A percentile compares a stretch with the other conserved stretches of the same genome.
phyloP scores from a whole-genome alignment of 2,888 invertebrate species.

The Chaetogeoica ovagalla region DNA sequence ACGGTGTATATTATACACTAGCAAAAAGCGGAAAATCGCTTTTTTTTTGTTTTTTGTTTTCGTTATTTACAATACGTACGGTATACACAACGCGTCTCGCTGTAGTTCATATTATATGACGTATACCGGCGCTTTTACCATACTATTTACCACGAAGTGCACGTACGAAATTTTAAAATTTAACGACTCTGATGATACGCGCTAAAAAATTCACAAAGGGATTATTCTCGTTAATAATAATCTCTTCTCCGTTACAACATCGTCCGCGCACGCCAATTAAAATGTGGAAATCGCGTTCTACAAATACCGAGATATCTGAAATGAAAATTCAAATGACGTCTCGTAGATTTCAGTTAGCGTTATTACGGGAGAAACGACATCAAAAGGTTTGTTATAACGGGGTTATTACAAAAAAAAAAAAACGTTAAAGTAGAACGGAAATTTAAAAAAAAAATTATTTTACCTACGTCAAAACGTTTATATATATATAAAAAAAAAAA shows the following conservation, averaged over 20 bases:
- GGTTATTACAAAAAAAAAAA: too few relatives aligned
- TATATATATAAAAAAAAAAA: too few relatives aligned
- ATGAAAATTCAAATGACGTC: too few relatives aligned
- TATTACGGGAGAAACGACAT: neutral
- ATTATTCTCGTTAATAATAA: constrained; percentile 8
- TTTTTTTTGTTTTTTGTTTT: too few relatives aligned
- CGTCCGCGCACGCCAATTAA: neutral
- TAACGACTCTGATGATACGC: neutral
- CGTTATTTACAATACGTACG: too few relatives aligned
- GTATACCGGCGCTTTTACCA: constrained; percentile 2
- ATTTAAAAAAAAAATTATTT: neutral
- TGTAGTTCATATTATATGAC: neutral
- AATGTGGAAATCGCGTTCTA: neutral
- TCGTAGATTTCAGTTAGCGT: too few relatives aligned
- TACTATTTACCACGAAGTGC: neutral
- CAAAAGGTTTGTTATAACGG: neutral
- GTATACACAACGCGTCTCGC: neutral
- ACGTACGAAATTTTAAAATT: neutral
- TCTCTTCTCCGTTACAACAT: neutral
- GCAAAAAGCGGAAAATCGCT: neutral
- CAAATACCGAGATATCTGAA: too few relatives aligned
- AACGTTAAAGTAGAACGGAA: neutral
- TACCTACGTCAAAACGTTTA: neutral
- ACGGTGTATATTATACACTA: too few relatives aligned
- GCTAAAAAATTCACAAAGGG: constrained; percentile 27